Evolutionary conservation across 2,797 vertebrate species (phyloP).

Genomic region (Tapirus indicus): DNA sequence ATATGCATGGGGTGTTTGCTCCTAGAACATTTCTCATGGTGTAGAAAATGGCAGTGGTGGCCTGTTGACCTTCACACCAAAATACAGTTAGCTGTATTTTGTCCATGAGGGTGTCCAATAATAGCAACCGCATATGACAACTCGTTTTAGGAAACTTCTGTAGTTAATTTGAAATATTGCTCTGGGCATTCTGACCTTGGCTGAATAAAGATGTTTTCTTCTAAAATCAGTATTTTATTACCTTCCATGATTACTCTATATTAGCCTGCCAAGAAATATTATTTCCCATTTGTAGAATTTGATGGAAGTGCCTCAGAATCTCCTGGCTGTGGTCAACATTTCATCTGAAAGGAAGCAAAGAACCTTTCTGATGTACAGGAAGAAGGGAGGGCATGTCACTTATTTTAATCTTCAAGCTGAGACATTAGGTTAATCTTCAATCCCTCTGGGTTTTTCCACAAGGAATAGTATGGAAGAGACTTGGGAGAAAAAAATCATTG

Average conservation of each 20-base stretch:
- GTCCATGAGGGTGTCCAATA: neutral
- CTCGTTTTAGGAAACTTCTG: neutral
- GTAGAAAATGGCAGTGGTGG: neutral
- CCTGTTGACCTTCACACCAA: neutral
- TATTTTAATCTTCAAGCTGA: neutral
- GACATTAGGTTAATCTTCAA: neutral
- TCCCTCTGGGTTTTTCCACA: neutral
- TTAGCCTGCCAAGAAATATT: neutral
- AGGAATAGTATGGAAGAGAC: neutral
- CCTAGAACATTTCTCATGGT: neutral
- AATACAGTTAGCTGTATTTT: conserved; percentile 13
- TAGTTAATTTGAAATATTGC: conserved; percentile 50
- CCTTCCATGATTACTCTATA: neutral
- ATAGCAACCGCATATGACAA: neutral
- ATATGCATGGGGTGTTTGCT: neutral
- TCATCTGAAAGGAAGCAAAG: neutral
- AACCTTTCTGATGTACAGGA: neutral
- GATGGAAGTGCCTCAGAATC: neutral
- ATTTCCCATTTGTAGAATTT: conserved; percentile 24
- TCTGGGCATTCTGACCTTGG: neutral
- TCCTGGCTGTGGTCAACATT: neutral
- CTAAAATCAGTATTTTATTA: conserved; percentile 10
- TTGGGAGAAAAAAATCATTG: neutral
- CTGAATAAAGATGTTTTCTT: conserved; percentile 43
- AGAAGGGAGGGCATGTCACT: neutral